Conservation (phyloP, 2,113 vertebrate genomes). For the Callithrix jacchus region DNA sequence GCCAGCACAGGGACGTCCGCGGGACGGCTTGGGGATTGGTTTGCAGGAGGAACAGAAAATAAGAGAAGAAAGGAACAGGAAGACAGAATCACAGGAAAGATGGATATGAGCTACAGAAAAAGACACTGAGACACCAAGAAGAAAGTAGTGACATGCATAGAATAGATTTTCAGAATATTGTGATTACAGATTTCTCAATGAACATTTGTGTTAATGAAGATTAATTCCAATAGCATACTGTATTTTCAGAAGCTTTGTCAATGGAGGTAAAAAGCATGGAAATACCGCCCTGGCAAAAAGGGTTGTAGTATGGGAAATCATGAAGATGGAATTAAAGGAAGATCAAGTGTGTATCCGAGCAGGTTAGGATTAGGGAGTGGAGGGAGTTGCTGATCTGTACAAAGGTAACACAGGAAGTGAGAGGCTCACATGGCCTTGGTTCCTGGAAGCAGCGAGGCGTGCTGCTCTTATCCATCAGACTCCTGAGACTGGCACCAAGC, state of each 20-base stretch:
- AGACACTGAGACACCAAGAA: background rate
- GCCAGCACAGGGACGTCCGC: rapidly evolving
- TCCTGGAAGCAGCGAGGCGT: background rate
- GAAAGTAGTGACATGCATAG: background rate
- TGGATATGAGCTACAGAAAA: background rate
- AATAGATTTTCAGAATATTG: background rate
- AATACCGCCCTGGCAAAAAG: background rate
- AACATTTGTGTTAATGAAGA: background rate
- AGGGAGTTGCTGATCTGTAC: background rate
- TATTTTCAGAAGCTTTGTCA: background rate
- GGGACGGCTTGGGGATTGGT: background rate
- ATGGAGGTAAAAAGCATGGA: background rate
- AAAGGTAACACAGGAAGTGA: background rate
- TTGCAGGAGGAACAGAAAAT: background rate
- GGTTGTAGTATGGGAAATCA: background rate
- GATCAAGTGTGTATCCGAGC: background rate
- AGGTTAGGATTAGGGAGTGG: background rate
- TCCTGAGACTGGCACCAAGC: background rate
- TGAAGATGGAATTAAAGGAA: background rate
- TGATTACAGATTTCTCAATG: background rate
- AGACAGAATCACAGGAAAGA: background rate
- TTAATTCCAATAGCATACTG: background rate
- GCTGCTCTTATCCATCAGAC: rapidly evolving
- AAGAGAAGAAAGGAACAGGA: background rate
- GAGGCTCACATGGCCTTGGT: background rate